Percentiles rank a stretch among this genome's conserved stretches.
Conservation (phyloP, 1,140 invertebrate genomes). For the Andricus grossulariae region DNA sequence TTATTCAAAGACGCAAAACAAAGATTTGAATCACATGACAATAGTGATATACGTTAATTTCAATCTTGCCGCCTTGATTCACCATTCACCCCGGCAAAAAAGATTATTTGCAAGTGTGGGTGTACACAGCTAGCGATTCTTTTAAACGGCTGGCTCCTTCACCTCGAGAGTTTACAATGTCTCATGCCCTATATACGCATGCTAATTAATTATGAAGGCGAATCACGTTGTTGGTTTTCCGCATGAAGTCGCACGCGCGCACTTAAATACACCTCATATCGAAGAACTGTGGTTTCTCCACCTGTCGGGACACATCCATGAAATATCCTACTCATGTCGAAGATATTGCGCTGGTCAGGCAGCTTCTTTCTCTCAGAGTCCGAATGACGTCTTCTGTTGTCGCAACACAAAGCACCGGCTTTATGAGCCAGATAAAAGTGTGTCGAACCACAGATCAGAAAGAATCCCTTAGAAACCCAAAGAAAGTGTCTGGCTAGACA, state of each 20-base stretch:
- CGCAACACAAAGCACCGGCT: neutral
- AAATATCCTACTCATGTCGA: neutral
- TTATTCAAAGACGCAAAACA: too few relatives aligned
- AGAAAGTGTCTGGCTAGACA: too few relatives aligned
- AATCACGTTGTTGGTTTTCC: slow-evolving; percentile 18
- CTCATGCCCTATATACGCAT: slow-evolving; percentile 11
- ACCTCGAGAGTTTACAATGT: neutral
- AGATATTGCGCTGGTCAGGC: slow-evolving; percentile 13
- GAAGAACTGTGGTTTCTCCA: neutral
- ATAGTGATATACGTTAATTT: too few relatives aligned
- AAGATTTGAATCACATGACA: too few relatives aligned
- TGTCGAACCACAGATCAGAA: too few relatives aligned
- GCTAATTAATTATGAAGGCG: neutral
- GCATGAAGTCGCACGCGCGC: slow-evolving; percentile 9
- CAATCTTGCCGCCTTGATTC: too few relatives aligned
- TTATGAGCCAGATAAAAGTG: neutral
- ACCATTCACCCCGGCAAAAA: neutral
- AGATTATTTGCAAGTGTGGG: neutral
- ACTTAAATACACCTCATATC: neutral
- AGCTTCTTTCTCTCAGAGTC: neutral
- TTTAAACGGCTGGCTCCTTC: neutral
- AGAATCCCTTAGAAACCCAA: too few relatives aligned
- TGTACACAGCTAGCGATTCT: neutral
- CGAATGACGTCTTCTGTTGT: neutral
- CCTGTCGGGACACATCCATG: neutral